A percentile compares a stretch with the other conserved stretches of the same genome.
Conservation (phyloP, 2,113 vertebrate genomes). For the Macrotus californicus region DNA sequence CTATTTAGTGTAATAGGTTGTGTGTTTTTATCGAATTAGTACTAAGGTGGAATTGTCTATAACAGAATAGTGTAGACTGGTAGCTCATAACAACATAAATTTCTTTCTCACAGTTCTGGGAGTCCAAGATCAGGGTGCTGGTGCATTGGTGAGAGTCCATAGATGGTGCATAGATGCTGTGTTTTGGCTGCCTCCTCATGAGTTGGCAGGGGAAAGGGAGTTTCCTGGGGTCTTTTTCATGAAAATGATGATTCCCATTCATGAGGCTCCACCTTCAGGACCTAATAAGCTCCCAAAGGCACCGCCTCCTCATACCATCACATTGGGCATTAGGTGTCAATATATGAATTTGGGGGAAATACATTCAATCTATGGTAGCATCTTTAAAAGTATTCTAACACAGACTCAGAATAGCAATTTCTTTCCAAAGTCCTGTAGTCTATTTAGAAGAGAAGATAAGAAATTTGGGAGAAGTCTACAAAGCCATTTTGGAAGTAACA, state of each 20-base stretch:
- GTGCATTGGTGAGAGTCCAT: too few species aligned
- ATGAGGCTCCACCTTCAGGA: too few species aligned
- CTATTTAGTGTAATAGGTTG: not conserved
- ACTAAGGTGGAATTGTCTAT: not conserved
- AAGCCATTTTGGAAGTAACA: not conserved
- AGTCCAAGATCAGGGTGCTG: not conserved
- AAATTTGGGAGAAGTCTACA: not conserved
- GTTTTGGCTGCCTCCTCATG: not conserved
- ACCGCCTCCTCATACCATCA: not conserved
- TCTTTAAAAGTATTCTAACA: not conserved
- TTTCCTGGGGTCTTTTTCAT: not conserved
- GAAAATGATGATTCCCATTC: not conserved
- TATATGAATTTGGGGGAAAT: not conserved
- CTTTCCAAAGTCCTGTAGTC: not conserved
- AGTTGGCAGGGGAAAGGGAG: not conserved
- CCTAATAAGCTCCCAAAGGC: not conserved
- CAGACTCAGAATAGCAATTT: not conserved
- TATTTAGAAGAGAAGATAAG: not conserved
- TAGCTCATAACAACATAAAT: too few species aligned
- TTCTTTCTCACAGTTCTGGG: not conserved
- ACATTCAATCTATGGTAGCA: not conserved
- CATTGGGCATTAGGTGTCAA: too few species aligned
- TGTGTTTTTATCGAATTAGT: not conserved
- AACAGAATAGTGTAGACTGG: not conserved
- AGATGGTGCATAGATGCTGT: rapidly evolving